phyloP scores from a whole-genome alignment of 2,888 invertebrate species.

The Lepidocyrtoides sp. region DNA sequence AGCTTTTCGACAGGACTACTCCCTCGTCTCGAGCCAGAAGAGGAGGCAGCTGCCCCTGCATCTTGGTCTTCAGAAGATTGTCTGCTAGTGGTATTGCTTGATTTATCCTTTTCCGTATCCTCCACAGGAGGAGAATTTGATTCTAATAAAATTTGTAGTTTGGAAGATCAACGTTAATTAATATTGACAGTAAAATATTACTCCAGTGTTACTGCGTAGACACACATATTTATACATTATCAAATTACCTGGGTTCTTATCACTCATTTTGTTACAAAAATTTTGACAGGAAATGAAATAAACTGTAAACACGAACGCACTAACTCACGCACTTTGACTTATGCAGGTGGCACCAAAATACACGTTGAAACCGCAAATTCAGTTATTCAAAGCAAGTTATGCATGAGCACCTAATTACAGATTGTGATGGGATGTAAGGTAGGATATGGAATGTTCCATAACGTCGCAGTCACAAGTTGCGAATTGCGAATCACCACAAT shows the following conservation, averaged over 20 bases:
- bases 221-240: not conserved
- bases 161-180: not conserved
- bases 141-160: not conserved
- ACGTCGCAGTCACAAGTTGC: no score
- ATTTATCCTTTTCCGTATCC: not conserved
- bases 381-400: no score
- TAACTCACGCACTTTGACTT: no score
- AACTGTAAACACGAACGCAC: no score
- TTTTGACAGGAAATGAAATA: not conserved
- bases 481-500: no score
- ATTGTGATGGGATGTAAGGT: no score
- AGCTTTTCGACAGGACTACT: conserved; percentile 76
- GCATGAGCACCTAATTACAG: no score
- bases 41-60: conserved; percentile 13
- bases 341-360: no score
- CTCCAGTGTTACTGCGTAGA: no score
- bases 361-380: no score
- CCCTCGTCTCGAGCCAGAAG: conserved; percentile 62
- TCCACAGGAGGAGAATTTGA: not conserved
- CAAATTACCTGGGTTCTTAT: not conserved
- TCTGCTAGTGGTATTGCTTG: conserved; percentile 24
- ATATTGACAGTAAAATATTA: no score
- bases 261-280: not conserved
- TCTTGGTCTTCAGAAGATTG: conserved; percentile 60
- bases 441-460: no score